These are phyloP conservation scores for Druon quercuslanigerum DNA, from an alignment of 1,140 invertebrate species.

Conservation along the genomic window DNA sequence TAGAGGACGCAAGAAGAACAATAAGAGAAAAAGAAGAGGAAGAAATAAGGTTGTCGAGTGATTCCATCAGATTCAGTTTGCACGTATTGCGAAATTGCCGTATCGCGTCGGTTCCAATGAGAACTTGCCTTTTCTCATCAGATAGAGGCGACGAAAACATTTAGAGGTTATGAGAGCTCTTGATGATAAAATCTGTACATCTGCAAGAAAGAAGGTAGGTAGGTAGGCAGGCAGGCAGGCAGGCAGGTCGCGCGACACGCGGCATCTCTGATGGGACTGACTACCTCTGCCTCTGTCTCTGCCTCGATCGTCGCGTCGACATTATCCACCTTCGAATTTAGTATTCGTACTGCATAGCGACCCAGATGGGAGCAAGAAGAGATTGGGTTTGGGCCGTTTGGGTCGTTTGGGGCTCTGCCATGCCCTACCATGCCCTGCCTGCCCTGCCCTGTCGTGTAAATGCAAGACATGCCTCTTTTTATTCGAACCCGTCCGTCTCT, in stretches of 20 bases:
- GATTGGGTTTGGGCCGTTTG: neutral
- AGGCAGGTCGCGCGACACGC: too few species aligned
- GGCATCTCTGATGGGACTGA: too few species aligned
- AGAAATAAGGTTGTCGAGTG: slow-evolving; percentile 41
- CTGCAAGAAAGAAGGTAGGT: too few species aligned
- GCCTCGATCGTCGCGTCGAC: neutral
- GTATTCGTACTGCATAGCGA: slow-evolving; percentile 27
- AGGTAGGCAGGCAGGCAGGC: too few species aligned
- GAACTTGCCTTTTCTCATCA: slow-evolving; percentile 30
- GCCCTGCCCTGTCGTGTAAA: neutral
- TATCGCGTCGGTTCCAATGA: neutral
- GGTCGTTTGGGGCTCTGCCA: too few species aligned
- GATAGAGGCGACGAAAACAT: slow-evolving; percentile 45
- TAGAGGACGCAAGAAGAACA: slow-evolving; percentile 16
- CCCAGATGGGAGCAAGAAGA: slow-evolving; percentile 25
- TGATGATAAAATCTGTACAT: slow-evolving; percentile 4
- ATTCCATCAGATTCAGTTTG: slow-evolving; percentile 21
- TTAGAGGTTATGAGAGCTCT: slow-evolving; percentile 39
- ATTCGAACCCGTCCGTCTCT: slow-evolving; percentile 6
- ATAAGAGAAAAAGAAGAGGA: slow-evolving; percentile 24
- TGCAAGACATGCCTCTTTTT: slow-evolving; percentile 24
- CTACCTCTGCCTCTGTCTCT: too few species aligned
- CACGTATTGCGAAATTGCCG: too few species aligned
- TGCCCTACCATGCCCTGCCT: neutral
- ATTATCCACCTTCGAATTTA: slow-evolving; percentile 24